Evolutionary conservation across 2,888 invertebrate species (phyloP), one percentile per base, ranked within the genome.

Genomic region (Synergus umbraculus): DNA sequence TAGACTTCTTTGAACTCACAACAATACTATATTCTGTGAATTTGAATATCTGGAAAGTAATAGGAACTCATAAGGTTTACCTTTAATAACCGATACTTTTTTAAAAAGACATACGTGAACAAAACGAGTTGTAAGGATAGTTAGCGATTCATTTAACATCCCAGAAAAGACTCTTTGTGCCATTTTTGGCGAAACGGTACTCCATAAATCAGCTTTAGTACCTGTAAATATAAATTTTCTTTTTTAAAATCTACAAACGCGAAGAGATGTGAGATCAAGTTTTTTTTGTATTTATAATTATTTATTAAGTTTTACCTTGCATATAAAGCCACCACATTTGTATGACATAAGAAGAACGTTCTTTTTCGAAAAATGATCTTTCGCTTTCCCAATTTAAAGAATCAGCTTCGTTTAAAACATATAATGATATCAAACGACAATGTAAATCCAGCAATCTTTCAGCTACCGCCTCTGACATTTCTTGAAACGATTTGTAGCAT

Each of bases 251-350:
- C 13, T 43, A 12, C 10, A 67, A 67, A 43, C 22, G 12, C 22
- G 8, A 46, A 46, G 18, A 49, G n/a, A 49, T n/a, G 15, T 15
- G n/a, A 49, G 15, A 15, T 44, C 10, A 10, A 10, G 44, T 44
- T 44, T 44, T 44, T 49, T 54, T 9, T 37, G 37, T 37, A 10
- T 8, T 10, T 44, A 10, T 7, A 44, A 10, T 44, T 44, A 60
- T 60, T 18, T 18, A 0, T n/a, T 41, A 41, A 41, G 44, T 78
- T 43, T 67, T 88, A 95, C 96, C 96, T 92, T 96, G 95, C 95
- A 97, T 96, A 88, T 97, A 97, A 37, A 97, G 93, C 96, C 97
- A 97, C 97, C 97, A 97, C 94, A 97, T 97, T 89, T 97, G 97
- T 82, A 97, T 95, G 1, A 96, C 95, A 63, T 96, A 97, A 4